These are phyloP conservation scores for Heterodera schachtii DNA, from an alignment of 1,140 invertebrate genomes.

Conservation along the genomic window DNA sequence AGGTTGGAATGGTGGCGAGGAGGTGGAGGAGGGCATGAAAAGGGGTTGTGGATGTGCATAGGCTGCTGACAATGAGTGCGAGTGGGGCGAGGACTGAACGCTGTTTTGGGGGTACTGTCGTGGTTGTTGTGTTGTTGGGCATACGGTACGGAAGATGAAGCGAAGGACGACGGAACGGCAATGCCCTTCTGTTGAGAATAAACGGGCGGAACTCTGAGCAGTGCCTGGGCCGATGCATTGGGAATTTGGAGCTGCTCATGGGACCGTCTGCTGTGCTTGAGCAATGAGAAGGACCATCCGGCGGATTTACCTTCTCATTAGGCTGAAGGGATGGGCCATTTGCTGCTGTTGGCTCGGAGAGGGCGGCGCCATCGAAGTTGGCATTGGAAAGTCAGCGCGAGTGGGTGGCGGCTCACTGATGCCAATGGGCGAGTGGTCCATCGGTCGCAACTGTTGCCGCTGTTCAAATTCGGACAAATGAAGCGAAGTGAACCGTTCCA, in stretches of 20 bases:
- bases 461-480: constrained; percentile 20
- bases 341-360: not conserved
- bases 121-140: not conserved
- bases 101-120: not conserved
- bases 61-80: constrained; percentile 8
- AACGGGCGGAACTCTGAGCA: not conserved
- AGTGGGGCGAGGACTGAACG: not conserved
- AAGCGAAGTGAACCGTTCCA: constrained; percentile 17
- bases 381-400: not conserved
- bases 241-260: constrained; percentile 1
- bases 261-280: not conserved
- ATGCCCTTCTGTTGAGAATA: not conserved
- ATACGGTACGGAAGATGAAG: not conserved
- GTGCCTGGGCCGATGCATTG: not conserved
- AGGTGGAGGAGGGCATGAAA: not conserved
- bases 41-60: not conserved
- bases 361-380: not conserved
- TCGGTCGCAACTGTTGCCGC: not conserved
- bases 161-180: not conserved
- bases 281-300: not conserved
- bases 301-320: not conserved
- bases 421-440: not conserved
- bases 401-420: not conserved
- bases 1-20: not conserved
- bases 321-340: not conserved